Base-by-base conservation (phyloP, 2,797 vertebrate genomes). In the Cyprinella venusta region DNA sequence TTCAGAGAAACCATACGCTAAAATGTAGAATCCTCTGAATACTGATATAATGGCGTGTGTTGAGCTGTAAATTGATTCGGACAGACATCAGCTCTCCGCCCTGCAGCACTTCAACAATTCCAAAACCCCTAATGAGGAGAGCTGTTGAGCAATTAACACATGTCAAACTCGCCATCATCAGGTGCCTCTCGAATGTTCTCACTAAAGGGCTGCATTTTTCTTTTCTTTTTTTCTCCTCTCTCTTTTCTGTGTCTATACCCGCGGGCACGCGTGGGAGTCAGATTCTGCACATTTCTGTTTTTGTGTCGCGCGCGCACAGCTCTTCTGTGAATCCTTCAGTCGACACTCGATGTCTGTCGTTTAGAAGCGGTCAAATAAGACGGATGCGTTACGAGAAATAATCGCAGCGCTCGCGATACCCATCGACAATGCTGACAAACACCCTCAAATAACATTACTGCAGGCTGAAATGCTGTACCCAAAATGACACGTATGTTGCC, bases 81-180 rank as follows among this genome's bases (percentile, higher is more conserved):
- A 89, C 90, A 94, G 78, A 95, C 95, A 95, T 95, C 95, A 92
- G 89, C 91, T 93, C 92, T 94, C 92, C 90, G 88, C 87, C 93
- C 95, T 93, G 95, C 93, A 95, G 96, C 95, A 94, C 93, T 93
- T 93, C 95, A 95, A 96, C 96, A 95, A 96, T 96, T 93, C 94
- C 95, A 95, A 96, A 93, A 95, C 97, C 95, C 94, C 95, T 97
- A 97, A 99, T 98, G 97, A 98, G 96, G 90, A 94, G 96, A 96
- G 94, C 96, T 96, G 95, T 91, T 88, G 94, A 95, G 95, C 97
- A 98, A 98, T 98, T 98, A 99, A 97, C 95, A 93, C 96, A 94
- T 95, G 96, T 97, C 97, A 97, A 94, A 96, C 96, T 96, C 96
- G 94, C 96, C 97, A 96, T 96, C 96, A 95, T 98, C 97, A 97